Evolutionary conservation across 2,113 vertebrate species (phyloP).

Genomic region (Taxidea taxus): DNA sequence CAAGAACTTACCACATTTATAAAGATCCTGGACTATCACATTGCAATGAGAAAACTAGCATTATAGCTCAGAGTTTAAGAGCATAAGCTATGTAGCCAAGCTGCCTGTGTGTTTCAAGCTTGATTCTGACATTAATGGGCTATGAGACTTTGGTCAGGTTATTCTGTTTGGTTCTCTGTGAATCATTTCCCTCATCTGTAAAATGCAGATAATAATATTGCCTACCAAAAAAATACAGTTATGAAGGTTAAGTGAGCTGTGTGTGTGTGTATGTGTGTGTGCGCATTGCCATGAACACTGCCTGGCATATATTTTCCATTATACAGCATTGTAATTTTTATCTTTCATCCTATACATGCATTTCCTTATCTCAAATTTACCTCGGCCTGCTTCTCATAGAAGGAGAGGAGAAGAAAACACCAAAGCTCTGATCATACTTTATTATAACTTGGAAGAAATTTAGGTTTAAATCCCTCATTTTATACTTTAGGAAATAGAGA

Average conservation of each 20-base stretch:
- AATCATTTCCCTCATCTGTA: neutral
- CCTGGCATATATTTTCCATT: neutral
- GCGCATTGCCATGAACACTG: neutral
- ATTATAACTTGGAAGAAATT: neutral
- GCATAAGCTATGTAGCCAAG: neutral
- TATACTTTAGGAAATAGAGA: neutral
- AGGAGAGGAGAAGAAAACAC: neutral
- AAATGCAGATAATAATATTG: neutral
- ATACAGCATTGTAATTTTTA: neutral
- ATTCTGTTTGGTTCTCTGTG: neutral
- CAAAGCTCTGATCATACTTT: neutral
- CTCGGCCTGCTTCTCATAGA: neutral
- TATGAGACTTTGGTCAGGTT: neutral
- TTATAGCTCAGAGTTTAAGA: neutral
- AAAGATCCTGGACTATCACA: neutral
- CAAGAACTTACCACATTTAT: neutral
- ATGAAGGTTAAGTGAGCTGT: neutral
- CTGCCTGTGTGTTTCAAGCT: neutral
- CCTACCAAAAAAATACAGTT: neutral
- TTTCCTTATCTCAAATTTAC: neutral
- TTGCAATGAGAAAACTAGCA: neutral
- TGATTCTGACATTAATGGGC: neutral
- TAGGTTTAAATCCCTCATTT: neutral
- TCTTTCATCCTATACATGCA: neutral
- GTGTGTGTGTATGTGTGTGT: neutral